Evolutionary conservation across 2,113 vertebrate genomes (phyloP).

Genomic region (Epinephelus moara): DNA sequence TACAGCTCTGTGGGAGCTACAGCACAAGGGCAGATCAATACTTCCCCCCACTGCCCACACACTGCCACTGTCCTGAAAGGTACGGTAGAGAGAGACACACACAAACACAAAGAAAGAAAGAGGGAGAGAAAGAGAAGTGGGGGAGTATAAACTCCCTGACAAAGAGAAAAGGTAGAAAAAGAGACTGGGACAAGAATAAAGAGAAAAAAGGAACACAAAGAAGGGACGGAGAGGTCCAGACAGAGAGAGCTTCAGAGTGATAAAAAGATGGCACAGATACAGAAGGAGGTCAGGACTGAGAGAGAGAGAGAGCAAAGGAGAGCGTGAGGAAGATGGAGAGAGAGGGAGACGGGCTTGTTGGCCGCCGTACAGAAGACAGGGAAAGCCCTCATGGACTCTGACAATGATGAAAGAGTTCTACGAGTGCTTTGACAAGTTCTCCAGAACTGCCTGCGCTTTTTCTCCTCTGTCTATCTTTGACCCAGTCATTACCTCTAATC

Average conservation of each 20-base stretch:
- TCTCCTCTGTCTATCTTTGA: constrained; percentile 21
- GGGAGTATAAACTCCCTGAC: background rate
- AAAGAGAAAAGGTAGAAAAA: constrained; percentile 6
- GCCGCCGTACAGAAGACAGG: constrained; percentile 50
- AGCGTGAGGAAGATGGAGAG: constrained; percentile 1
- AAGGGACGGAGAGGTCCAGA: constrained; percentile 34
- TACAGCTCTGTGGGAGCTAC: constrained; percentile 51
- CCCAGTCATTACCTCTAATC: constrained; percentile 23
- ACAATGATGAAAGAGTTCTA: constrained; percentile 73
- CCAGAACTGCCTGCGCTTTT: constrained; percentile 35
- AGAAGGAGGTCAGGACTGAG: constrained; percentile 25
- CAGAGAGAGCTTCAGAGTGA: constrained; percentile 32
- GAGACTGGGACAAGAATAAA: constrained; percentile 4
- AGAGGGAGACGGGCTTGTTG: constrained; percentile 24
- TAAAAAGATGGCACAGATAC: constrained; percentile 45
- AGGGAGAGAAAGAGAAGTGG: background rate
- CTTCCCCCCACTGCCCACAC: constrained; percentile 43
- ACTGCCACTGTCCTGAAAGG: constrained; percentile 49
- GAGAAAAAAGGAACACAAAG: constrained; percentile 12
- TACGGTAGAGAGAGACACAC: background rate
- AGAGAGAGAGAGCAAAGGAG: constrained; percentile 16
- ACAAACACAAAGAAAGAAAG: background rate
- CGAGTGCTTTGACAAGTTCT: constrained; percentile 67
- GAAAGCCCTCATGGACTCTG: constrained; percentile 61
- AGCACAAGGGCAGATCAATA: constrained; percentile 68